These are phyloP conservation scores for Pharmacophagus antenor DNA, from an alignment of 2,888 invertebrate species.

Conservation along the genomic window DNA sequence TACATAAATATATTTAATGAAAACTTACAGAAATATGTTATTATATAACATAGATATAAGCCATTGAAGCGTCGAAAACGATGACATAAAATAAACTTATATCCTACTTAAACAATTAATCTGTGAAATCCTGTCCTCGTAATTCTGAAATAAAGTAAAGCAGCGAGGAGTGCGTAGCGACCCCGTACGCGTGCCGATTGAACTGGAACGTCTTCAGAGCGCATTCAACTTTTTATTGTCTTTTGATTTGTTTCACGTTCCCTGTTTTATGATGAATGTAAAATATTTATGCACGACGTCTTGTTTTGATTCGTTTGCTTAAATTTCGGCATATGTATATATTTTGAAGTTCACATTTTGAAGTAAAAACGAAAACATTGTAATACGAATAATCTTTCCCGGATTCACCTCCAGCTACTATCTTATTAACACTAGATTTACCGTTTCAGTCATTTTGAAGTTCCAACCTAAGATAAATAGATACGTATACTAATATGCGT, in stretches of 20 bases:
- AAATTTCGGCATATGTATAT: neutral
- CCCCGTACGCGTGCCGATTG: slow-evolving; percentile 21
- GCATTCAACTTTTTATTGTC: slow-evolving; percentile 29
- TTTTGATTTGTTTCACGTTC: slow-evolving; percentile 31
- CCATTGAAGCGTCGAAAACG: slow-evolving; percentile 19
- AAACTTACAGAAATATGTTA: neutral
- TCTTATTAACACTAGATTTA: no score
- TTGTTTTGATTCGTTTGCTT: slow-evolving; percentile 12
- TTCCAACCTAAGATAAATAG: no score
- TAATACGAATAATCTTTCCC: no score
- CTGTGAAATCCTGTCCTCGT: slow-evolving; percentile 19
- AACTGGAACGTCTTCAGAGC: slow-evolving; percentile 23
- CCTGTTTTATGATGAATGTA: slow-evolving; percentile 28
- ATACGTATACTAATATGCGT: no score
- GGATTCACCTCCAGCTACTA: no score
- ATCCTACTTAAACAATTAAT: slow-evolving; percentile 25
- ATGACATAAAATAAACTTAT: slow-evolving; percentile 18
- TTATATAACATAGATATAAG: no score
- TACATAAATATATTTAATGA: no score
- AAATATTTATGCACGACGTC: slow-evolving; percentile 28
- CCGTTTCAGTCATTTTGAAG: no score
- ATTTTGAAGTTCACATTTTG: no score
- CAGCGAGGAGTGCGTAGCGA: slow-evolving; percentile 4
- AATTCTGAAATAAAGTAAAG: slow-evolving; percentile 27
- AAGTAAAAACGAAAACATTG: no score